Evolutionary conservation across 30 jellyfish, hydroid and myxozoan genomes (phyloP).

Genomic region (Aurelia sp.): DNA sequence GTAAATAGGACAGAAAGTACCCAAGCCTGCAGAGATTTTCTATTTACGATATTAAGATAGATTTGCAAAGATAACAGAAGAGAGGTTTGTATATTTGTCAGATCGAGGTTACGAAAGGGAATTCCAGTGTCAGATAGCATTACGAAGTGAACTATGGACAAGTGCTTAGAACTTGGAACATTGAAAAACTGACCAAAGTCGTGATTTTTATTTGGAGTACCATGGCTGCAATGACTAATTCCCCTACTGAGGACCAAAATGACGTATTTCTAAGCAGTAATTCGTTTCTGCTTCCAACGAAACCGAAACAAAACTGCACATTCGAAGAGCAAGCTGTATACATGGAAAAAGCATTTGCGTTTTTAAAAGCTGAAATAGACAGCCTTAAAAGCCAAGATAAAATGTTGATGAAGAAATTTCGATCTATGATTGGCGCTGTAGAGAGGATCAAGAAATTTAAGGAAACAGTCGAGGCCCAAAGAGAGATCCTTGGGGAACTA

Average conservation of each 20-base stretch:
- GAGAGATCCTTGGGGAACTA: constrained; percentile 31
- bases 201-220: no score
- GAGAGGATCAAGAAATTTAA: constrained; percentile 31
- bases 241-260: constrained; percentile 15
- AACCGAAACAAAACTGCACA: constrained; percentile 24
- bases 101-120: no score
- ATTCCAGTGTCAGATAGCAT: no score
- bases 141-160: no score
- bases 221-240: no score
- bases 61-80: no score
- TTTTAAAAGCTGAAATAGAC: constrained; percentile 23
- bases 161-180: no score
- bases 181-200: no score
- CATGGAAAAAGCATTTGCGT: constrained; percentile 40
- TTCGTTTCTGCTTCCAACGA: constrained; percentile 8
- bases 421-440: constrained; percentile 38
- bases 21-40: no score
- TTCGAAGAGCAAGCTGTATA: constrained; percentile 51
- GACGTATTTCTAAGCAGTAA: constrained; percentile 14
- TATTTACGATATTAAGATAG: no score
- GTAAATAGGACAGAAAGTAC: no score
- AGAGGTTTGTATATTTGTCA: no score
- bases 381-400: constrained; percentile 37
- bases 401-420: constrained; percentile 39
- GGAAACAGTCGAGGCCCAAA: constrained; percentile 43